These are phyloP conservation scores for Brachionus asplanchnoidis DNA, from an alignment of 1,140 invertebrate genomes.

Conservation along the genomic window DNA sequence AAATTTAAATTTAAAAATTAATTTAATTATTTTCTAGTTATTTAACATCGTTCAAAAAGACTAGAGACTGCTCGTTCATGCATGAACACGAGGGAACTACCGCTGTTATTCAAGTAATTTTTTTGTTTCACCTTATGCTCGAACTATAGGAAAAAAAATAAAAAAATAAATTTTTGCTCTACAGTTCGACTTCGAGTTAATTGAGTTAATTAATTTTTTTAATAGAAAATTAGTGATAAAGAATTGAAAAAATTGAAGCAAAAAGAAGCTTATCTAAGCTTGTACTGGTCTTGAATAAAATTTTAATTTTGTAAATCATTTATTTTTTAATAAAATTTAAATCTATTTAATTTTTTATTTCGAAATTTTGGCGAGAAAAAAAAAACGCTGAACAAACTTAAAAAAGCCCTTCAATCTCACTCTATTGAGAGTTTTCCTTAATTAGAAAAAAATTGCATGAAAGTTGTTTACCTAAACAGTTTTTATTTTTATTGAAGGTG, in stretches of 20 bases:
- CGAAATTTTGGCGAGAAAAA: neutral
- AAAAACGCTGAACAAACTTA: neutral
- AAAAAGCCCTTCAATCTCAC: neutral
- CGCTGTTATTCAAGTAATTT: slow-evolving; percentile 34
- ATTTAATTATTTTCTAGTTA: slow-evolving; percentile 5
- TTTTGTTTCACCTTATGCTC: neutral
- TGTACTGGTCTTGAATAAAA: slow-evolving; percentile 36
- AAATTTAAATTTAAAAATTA: neutral
- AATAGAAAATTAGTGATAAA: slow-evolving; percentile 34
- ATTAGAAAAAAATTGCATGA: neutral
- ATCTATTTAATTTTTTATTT: neutral
- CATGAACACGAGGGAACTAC: slow-evolving; percentile 35
- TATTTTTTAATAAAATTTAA: neutral
- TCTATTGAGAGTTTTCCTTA: neutral
- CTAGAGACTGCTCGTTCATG: slow-evolving; percentile 33
- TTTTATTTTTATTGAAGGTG: neutral
- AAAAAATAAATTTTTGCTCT: neutral
- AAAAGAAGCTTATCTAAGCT: slow-evolving; percentile 42
- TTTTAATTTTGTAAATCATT: neutral
- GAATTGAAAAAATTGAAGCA: slow-evolving; percentile 31
- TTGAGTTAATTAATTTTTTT: neutral
- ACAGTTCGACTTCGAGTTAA: neutral
- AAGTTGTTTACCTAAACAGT: neutral
- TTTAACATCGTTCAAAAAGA: slow-evolving; percentile 35
- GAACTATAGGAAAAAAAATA: neutral